Evolutionary conservation across 1,140 invertebrate species (phyloP).

Genomic region (Dendroctonus valens): DNA sequence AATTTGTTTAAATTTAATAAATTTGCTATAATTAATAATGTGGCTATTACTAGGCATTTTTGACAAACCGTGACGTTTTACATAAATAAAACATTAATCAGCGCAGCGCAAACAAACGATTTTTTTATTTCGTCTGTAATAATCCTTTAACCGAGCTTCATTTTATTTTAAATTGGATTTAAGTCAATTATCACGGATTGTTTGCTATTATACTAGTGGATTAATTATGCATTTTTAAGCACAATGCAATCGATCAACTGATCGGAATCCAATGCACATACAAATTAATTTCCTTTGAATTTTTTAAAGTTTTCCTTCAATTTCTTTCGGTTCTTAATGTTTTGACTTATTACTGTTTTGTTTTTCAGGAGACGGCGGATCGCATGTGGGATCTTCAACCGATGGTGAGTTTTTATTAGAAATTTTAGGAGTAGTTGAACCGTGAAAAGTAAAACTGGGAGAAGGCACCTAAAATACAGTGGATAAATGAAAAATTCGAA

Average conservation of each 20-base stretch:
- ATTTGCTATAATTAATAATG: no score
- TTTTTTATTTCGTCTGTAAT: not conserved
- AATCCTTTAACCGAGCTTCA: not conserved
- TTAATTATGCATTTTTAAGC: no score
- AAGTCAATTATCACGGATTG: not conserved
- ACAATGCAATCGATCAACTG: no score
- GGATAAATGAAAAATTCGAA: not conserved
- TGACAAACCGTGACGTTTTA: conserved; percentile 1
- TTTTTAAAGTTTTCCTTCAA: not conserved
- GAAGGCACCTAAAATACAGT: not conserved
- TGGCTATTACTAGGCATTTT: no score
- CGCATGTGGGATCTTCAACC: conserved; percentile 48
- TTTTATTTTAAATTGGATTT: not conserved
- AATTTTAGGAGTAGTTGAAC: not conserved
- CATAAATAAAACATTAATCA: conserved; percentile 6
- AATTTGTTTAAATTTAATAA: no score
- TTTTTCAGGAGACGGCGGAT: conserved; percentile 48
- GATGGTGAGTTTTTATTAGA: conserved; percentile 44
- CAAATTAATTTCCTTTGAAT: not conserved
- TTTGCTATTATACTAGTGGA: not conserved
- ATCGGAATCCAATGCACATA: not conserved
- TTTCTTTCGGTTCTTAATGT: not conserved
- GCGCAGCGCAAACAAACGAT: not conserved
- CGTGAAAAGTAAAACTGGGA: not conserved
- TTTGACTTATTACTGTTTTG: conserved; percentile 5